phyloP scores from a whole-genome alignment of 2,888 invertebrate genomes.

The Apodemia zela region DNA sequence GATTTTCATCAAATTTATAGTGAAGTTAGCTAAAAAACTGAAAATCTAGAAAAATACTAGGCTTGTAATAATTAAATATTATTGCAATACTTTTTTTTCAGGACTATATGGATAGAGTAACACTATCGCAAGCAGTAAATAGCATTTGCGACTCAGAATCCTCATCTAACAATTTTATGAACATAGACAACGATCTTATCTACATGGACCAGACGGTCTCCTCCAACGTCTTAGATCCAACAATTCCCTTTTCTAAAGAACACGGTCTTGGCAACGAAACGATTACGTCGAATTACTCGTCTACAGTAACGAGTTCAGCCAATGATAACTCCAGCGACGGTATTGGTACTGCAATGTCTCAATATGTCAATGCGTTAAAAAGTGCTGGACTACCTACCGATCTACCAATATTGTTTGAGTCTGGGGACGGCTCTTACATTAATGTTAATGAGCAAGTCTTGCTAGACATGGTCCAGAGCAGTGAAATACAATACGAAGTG shows the following conservation, averaged over 20 bases:
- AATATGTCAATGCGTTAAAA: constrained; percentile 73
- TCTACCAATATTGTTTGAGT: constrained; percentile 82
- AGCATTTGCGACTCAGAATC: constrained; percentile 68
- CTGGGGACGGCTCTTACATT: constrained; percentile 82
- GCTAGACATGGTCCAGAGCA: constrained; percentile 75
- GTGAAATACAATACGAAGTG: constrained; percentile 75
- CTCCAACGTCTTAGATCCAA: constrained; percentile 56
- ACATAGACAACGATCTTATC: constrained; percentile 65
- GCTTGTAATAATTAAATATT: no score
- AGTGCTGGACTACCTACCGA: constrained; percentile 70
- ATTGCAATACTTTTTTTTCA: constrained; percentile 36
- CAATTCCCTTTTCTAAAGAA: constrained; percentile 55
- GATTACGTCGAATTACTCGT: constrained; percentile 52
- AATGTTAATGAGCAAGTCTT: constrained; percentile 83
- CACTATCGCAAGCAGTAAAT: constrained; percentile 68
- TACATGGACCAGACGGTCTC: constrained; percentile 63
- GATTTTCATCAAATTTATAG: no score
- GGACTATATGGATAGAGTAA: constrained; percentile 72
- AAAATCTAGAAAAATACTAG: no score
- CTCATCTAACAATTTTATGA: constrained; percentile 54
- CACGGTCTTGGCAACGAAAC: constrained; percentile 49
- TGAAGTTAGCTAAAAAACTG: no score
- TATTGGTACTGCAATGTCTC: constrained; percentile 67
- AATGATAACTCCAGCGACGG: constrained; percentile 46
- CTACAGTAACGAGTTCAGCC: constrained; percentile 44